Conservation (phyloP, 2,797 vertebrate species). For the Podarcis siculus region DNA sequence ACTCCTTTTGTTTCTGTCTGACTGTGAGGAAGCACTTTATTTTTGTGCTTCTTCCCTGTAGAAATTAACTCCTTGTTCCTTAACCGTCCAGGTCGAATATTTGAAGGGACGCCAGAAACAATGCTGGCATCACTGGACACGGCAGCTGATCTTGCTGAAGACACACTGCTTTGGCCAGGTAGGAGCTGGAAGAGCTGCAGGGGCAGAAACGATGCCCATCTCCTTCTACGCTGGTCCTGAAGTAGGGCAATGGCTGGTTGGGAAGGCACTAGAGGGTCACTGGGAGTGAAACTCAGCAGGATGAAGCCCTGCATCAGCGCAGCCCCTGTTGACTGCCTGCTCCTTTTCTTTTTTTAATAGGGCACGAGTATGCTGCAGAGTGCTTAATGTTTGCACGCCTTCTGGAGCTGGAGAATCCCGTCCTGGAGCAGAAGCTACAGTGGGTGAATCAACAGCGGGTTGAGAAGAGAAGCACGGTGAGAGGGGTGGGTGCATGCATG, state of each 20-base stretch:
- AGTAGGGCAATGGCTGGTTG: not conserved
- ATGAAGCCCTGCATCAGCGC: not conserved
- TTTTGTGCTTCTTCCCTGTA: not conserved
- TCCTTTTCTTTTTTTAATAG: constrained; percentile 62
- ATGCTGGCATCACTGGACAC: constrained; percentile 95
- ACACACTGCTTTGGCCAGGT: constrained; percentile 95
- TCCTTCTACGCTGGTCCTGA: not conserved
- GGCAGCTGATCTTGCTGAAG: constrained; percentile 85
- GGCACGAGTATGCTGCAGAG: constrained; percentile 95
- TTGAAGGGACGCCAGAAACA: constrained; percentile 90
- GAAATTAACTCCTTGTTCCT: not conserved
- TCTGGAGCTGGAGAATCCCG: constrained; percentile 88
- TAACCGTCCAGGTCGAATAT: constrained; percentile 87
- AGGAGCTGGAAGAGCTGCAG: constrained; percentile 23
- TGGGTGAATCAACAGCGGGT: constrained; percentile 76
- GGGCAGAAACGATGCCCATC: too few relatives aligned
- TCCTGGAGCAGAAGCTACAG: constrained; percentile 86
- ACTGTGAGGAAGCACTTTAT: not conserved
- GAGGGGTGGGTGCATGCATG: not conserved
- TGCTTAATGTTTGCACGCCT: constrained; percentile 92
- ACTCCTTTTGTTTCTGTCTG: too few relatives aligned
- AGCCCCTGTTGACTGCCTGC: not conserved
- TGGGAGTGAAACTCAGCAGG: not conserved
- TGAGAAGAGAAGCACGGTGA: constrained; percentile 39
- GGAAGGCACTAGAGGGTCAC: not conserved